Evolutionary conservation across 2,113 vertebrate species (phyloP).

Genomic region (Sciurus niger): DNA sequence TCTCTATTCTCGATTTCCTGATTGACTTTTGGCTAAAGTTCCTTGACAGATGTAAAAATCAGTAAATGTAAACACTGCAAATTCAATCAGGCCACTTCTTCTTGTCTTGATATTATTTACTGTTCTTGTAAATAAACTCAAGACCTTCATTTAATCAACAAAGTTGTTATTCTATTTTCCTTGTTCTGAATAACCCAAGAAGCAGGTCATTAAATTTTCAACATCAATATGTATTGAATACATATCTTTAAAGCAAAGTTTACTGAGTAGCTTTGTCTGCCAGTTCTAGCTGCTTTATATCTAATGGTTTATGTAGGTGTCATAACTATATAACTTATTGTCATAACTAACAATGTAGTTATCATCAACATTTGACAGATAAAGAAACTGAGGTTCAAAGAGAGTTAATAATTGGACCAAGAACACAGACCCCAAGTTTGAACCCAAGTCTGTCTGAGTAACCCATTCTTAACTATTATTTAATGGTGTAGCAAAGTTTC

Average conservation of each 20-base stretch:
- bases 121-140: neutral
- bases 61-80: neutral
- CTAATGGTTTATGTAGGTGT: neutral
- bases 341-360: neutral
- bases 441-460: neutral
- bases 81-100: neutral
- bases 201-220: neutral
- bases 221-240: neutral
- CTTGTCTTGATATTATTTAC: neutral
- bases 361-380: neutral
- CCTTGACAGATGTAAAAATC: neutral
- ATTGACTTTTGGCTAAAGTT: slow-evolving; percentile 18
- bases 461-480: neutral
- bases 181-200: neutral
- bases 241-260: neutral
- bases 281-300: neutral
- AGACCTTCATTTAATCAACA: slow-evolving; percentile 8
- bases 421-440: neutral
- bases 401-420: neutral
- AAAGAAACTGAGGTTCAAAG: slow-evolving; percentile 4
- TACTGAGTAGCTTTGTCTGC: neutral
- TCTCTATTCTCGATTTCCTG: neutral
- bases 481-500: neutral
- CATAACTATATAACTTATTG: neutral
- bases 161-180: neutral